Evolutionary conservation across 1,140 invertebrate genomes (phyloP).

Genomic region (Macrocentrus cingulum): DNA sequence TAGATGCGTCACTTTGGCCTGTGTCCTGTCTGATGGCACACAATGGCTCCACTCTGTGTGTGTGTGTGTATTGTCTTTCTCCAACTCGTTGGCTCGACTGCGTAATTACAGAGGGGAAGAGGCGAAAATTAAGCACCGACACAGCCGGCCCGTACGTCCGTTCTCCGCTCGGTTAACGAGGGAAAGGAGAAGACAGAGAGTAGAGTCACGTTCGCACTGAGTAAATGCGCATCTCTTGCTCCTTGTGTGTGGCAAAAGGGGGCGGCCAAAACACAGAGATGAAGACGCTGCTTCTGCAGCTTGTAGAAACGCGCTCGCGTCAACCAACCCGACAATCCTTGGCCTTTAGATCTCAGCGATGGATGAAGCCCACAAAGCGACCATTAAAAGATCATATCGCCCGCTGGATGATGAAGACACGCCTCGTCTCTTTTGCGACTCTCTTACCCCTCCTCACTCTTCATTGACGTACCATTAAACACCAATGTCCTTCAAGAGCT

Average conservation of each 20-base stretch:
- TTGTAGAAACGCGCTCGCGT: conserved; percentile 11
- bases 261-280: conserved; percentile 18
- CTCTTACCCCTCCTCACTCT: not conserved
- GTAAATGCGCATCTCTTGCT: conserved; percentile 1
- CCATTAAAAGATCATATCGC: conserved; percentile 61
- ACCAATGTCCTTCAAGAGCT: conserved; percentile 6
- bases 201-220: conserved; percentile 26
- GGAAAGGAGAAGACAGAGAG: conserved; percentile 38
- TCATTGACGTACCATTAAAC: conserved; percentile 17
- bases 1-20: conserved; percentile 17
- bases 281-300: conserved; percentile 12
- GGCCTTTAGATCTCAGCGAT: conserved; percentile 53
- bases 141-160: conserved; percentile 47
- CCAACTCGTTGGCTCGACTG: conserved; percentile 23
- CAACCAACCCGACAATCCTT: conserved; percentile 35
- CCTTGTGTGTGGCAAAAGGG: no score
- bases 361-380: conserved; percentile 58
- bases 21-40: conserved; percentile 24
- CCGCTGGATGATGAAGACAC: conserved; percentile 27
- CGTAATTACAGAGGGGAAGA: conserved; percentile 59
- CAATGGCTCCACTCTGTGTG: conserved; percentile 1
- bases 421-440: conserved; percentile 8
- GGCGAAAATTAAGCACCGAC: conserved; percentile 57
- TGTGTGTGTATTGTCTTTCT: not conserved
- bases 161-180: conserved; percentile 47